phyloP scores from a whole-genome alignment of 92 coral and sea anemone species.

The Actinernus sp. region DNA sequence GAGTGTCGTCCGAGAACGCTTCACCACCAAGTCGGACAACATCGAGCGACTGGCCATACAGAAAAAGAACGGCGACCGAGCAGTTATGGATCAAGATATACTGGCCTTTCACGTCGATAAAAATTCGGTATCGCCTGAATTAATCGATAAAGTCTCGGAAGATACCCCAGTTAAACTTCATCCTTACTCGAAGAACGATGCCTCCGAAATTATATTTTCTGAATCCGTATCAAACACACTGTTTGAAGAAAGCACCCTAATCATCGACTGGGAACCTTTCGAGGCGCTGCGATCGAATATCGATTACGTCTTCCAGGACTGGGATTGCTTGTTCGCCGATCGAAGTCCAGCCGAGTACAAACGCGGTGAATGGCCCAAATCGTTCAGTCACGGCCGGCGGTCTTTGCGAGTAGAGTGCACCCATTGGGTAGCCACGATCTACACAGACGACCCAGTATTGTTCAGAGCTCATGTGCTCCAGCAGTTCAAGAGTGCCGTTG shows the following conservation, averaged over 20 bases:
- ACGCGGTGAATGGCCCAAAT: conserved; percentile 63
- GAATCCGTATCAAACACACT: conserved; percentile 72
- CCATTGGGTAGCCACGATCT: conserved; percentile 95
- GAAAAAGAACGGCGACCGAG: conserved; percentile 86
- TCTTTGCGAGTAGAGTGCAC: conserved; percentile 81
- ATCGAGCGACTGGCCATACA: conserved; percentile 92
- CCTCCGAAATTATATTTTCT: conserved; percentile 49
- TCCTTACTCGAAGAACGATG: conserved; percentile 61
- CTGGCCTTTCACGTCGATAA: conserved; percentile 81
- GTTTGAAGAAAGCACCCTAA: conserved; percentile 76
- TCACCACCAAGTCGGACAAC: conserved; percentile 95
- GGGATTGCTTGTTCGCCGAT: conserved; percentile 84
- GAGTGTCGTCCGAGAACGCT: conserved; percentile 83
- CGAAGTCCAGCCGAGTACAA: conserved; percentile 73
- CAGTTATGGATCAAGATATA: conserved; percentile 83
- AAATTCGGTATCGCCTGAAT: conserved; percentile 31
- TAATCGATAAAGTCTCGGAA: conserved; percentile 3
- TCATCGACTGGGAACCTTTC: conserved; percentile 98
- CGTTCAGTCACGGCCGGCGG: conserved; percentile 93
- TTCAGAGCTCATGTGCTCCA: conserved; percentile 79
- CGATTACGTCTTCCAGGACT: conserved; percentile 71
- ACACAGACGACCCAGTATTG: conserved; percentile 80
- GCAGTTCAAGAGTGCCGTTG: conserved; percentile 75
- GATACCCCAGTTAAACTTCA: conserved; percentile 44
- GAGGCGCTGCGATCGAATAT: conserved; percentile 78